Evolutionary conservation across 2,888 invertebrate species (phyloP).

Genomic region (Quadroppia sp.): DNA sequence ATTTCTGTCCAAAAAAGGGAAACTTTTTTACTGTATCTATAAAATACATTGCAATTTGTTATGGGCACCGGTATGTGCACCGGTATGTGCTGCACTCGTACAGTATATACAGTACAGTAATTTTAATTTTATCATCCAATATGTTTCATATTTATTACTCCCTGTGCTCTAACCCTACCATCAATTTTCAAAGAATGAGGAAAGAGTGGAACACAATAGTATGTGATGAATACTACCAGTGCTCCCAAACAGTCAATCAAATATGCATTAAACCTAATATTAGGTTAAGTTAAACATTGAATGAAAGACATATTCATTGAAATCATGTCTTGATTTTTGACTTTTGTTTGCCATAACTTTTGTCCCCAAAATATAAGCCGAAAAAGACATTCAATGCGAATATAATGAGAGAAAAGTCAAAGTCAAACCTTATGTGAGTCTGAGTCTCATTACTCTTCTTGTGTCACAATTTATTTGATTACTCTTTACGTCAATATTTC

Average conservation of each 20-base stretch:
- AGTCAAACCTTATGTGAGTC: not conserved
- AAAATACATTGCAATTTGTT: not conserved
- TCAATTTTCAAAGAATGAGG: not conserved
- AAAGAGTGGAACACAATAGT: not conserved
- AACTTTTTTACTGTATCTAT: not conserved
- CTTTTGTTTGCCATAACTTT: not conserved
- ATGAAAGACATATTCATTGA: not conserved
- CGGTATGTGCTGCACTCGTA: not conserved
- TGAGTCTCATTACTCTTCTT: not conserved
- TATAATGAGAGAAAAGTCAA: not conserved
- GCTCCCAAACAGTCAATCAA: not conserved
- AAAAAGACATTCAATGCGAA: not conserved
- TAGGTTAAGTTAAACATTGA: not conserved
- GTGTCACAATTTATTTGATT: not conserved
- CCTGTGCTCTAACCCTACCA: not conserved
- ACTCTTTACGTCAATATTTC: not conserved
- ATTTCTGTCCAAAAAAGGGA: not conserved
- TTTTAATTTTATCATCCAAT: not conserved
- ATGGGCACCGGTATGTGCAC: not conserved
- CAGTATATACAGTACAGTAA: too few species aligned
- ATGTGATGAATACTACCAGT: not conserved
- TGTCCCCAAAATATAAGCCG: not conserved
- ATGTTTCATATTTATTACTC: not conserved
- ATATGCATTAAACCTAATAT: not conserved
- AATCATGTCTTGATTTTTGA: not conserved